Base-by-base conservation (phyloP, 1,140 invertebrate genomes). In the Achatina immaculata region DNA sequence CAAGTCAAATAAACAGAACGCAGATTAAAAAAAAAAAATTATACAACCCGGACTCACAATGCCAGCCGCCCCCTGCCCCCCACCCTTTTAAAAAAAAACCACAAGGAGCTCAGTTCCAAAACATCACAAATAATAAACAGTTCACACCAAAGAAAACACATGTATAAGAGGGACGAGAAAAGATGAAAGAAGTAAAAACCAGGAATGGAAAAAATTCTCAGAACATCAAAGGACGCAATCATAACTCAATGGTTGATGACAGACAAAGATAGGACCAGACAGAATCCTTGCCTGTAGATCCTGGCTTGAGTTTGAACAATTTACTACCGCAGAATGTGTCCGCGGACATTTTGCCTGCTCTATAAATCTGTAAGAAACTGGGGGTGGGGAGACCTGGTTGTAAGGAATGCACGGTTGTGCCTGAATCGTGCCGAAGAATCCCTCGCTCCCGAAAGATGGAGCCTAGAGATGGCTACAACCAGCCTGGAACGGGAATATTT, bases 241-340 rank as follows among this genome's bases (percentile, higher is more conserved):
- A 62, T 62, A 62, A 62, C 58, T 34, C 2, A 31, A 62, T 28
- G 58, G 6, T 28, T 16, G 58, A 62, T 62, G n/a, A 62, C 58
- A 31, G 58, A 34, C 58, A 1, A 9, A 62, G 58, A 62, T 62
- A 62, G 31, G 58, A 28, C 6, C 31, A 62, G 58, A 19, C 6
- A 31, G n/a, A 31, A 62, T 62, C n/a, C 58, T 31, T 62, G 7
- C 58, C 1, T 31, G 58, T 6, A 62, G 58, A 62, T 62, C n/a
- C 21, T 31, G n/a, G 28, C 1, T 31, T n/a, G n/a, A 4, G 58
- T 62, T 62, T 62, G 58, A 62, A 62, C 58, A 62, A 62, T 62
- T 62, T 62, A 62, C 28, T 62, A 28, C 58, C 58, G 31, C n/a
- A 62, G 31, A 62, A 62, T 34, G n/a, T 58, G 58, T 62, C 58